phyloP scores from a whole-genome alignment of 2,797 vertebrate species.

The Arctocebus calabarensis region DNA sequence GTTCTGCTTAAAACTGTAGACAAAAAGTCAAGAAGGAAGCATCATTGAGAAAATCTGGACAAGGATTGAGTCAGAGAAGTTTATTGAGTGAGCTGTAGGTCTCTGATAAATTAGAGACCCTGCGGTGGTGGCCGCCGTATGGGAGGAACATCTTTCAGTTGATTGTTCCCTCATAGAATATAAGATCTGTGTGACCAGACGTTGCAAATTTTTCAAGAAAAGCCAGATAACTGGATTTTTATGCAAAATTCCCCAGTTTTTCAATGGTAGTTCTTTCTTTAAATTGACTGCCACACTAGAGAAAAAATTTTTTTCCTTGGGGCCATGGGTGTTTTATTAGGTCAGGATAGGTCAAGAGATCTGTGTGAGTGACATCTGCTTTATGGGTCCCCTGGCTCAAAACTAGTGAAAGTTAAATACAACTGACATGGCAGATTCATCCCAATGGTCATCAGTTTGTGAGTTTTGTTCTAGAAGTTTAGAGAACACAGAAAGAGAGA shows the following conservation, averaged over 20 bases:
- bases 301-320: too few species aligned
- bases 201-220: background rate
- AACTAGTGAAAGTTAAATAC: too few species aligned
- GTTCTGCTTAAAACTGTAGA: background rate
- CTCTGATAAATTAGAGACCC: background rate
- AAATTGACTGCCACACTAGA: background rate
- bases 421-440: background rate
- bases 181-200: background rate
- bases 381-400: too few species aligned
- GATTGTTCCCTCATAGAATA: background rate
- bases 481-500: background rate
- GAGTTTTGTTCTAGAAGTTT: constrained; percentile 8
- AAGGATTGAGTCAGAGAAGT: background rate
- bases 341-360: too few species aligned
- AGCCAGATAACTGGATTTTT: background rate
- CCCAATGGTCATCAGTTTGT: background rate
- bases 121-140: background rate
- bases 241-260: background rate
- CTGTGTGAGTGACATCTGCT: too few species aligned
- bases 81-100: background rate
- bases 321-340: too few species aligned
- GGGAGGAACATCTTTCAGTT: too few species aligned
- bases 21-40: background rate
- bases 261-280: background rate
- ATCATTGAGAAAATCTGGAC: background rate